Evolutionary conservation across 2,113 vertebrate species (phyloP), one percentile per base, ranked within the genome.

Genomic region (Amphilophus citrinellus): DNA sequence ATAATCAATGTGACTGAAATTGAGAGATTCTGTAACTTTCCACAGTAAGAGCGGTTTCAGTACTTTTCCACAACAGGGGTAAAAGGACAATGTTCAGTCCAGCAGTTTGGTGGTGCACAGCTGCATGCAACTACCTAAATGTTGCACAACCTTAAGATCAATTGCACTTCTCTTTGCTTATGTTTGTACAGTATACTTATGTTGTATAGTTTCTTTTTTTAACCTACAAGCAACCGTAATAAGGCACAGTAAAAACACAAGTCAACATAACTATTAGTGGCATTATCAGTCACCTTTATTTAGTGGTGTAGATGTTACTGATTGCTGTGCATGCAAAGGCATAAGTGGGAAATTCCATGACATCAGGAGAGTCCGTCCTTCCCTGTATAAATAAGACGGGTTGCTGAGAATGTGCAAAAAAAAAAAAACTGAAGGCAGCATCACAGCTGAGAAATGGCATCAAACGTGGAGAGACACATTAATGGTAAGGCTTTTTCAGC

Each of bases 301-400:
- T 35, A 30, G 66, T 42, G 82, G 56, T 71, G 11, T n/a, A 71
- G 56, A 50, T 78, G 65, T 66, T 53, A 27, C 62, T 53, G 30
- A 44, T 61, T 62, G 22, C 60, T 63, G 35, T 56, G 24, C 30
- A 56, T 61, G 57, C 57, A 57, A 20, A 42, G 17, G 2, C 57
- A 27, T 61, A 60, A 53, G 30, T 84, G 83, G 75, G 76, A 84
- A 84, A 84, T 84, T 84, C 83, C 83, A 84, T 84, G 83, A 84
- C 83, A 84, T 84, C 83, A 84, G 76, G 56, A 42, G 14, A 83
- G 81, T 83, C 73, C 61, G 50, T 32, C 71, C 83, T 73, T 73
- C 57, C 61, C 42, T 27, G 15, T 44, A 79, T 84, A 61, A 73
- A 84, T 79, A 53, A 61, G 83, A 44, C 62, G 7, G 59, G 62